Evolutionary conservation across 2,113 vertebrate species (phyloP).

Genomic region (Thomomys bottae): DNA sequence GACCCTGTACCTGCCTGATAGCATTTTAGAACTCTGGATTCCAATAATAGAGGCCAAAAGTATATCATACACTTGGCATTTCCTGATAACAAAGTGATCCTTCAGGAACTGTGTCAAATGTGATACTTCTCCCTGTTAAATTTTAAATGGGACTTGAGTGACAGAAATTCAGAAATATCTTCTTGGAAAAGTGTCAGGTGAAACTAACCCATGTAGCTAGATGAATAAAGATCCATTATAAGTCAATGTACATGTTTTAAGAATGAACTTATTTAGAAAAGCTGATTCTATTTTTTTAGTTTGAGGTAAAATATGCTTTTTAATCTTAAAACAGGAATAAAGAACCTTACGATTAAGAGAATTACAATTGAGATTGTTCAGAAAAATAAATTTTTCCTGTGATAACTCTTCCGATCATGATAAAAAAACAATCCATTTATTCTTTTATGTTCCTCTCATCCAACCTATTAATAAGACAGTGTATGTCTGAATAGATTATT

Average conservation of each 20-base stretch:
- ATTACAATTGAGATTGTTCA: neutral
- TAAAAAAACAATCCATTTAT: neutral
- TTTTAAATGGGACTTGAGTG: neutral
- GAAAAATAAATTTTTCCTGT: neutral
- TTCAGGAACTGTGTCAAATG: slow-evolving; percentile 21
- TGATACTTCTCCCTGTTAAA: slow-evolving; percentile 42
- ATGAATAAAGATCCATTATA: neutral
- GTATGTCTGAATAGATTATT: neutral
- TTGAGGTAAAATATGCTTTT: neutral
- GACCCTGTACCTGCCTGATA: neutral
- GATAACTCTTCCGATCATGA: neutral
- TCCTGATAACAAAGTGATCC: neutral
- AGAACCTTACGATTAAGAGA: neutral
- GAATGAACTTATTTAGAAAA: neutral
- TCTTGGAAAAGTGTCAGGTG: neutral
- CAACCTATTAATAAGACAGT: neutral
- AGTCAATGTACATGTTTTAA: neutral
- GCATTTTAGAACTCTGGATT: neutral
- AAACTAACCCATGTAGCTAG: neutral
- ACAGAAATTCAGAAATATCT: slow-evolving; percentile 20
- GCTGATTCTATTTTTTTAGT: neutral
- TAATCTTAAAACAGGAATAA: neutral
- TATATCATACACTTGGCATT: neutral
- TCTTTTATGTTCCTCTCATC: neutral
- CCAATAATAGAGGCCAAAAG: neutral